Evolutionary conservation across 2,113 vertebrate genomes (phyloP).

Genomic region (Furnarius figulus): DNA sequence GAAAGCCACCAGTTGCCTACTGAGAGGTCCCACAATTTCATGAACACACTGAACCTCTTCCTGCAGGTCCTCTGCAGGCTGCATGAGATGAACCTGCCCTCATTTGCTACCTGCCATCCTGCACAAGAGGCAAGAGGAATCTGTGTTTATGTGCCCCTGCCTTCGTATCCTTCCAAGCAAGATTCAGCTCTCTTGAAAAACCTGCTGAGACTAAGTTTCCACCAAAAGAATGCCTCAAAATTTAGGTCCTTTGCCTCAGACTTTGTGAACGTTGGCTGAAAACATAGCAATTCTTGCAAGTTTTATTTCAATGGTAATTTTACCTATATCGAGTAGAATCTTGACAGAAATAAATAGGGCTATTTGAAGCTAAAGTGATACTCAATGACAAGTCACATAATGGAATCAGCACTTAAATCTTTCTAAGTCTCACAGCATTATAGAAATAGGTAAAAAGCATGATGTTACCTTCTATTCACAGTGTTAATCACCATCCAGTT

Average conservation of each 20-base stretch:
- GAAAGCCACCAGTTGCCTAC: not conserved
- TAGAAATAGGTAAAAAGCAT: not conserved
- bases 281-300: not conserved
- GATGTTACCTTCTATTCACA: not conserved
- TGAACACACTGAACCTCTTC: rapidly evolving
- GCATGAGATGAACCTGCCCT: not conserved
- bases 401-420: not conserved
- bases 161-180: not conserved
- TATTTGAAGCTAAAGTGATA: not conserved
- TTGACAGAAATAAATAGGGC: not conserved
- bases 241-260: not conserved
- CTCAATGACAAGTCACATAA: not conserved
- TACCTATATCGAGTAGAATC: not conserved
- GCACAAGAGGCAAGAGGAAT: not conserved
- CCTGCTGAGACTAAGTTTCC: not conserved
- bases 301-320: not conserved
- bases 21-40: not conserved
- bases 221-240: not conserved
- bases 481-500: not conserved
- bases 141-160: not conserved
- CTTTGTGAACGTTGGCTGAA: not conserved
- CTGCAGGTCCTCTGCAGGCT: not conserved
- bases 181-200: not conserved
- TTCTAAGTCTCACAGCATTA: not conserved
- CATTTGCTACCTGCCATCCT: not conserved